Evolutionary conservation across 2,797 vertebrate genomes (phyloP), one percentile per base, ranked within the genome.

Genomic region (Lutjanus argentimaculatus): DNA sequence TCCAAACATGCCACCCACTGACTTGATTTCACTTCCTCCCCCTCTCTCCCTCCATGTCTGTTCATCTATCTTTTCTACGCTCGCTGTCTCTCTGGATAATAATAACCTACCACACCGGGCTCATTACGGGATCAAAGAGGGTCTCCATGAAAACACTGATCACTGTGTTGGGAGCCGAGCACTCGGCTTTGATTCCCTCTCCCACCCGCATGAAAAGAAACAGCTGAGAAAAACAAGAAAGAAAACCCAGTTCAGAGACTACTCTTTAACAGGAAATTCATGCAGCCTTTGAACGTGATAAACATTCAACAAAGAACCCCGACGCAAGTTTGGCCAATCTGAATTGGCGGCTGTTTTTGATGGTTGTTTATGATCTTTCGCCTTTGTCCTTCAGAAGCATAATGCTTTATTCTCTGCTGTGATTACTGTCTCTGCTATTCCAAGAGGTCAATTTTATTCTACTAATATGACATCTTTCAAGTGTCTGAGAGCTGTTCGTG

Each of bases 101-200:
- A 89, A 90, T 89, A 91, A 85, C 84, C 82, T 30, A 74, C 77
- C 89, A 89, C 89, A 85, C 74, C 83, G 84, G 89, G 85, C 85
- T 91, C 88, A 89, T 93, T 90, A 92, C 22, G 19, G 84, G 89
- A 90, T 93, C 91, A 90, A 89, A 93, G 87, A 89, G 67, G 80
- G 85, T 80, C 87, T 87, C 80, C 71, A 21, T 80, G 84, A 90
- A 88, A 85, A 91, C 84, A 79, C 77, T 83, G 85, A 90, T 89
- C 83, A 67, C 79, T 83, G 77, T 75, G 84, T 71, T 76, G 81
- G 75, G 64, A 89, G 84, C 19, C 0, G 16, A 88, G 84, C 77
- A 75, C 86, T 87, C 79, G 4, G 83, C 89, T 89, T 88, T 91
- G 87, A 91, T 91, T 86, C 73, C 63, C 42, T 76, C 82, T 45